Conservation (phyloP, 1,140 invertebrate genomes). For the Dendroctonus valens region DNA sequence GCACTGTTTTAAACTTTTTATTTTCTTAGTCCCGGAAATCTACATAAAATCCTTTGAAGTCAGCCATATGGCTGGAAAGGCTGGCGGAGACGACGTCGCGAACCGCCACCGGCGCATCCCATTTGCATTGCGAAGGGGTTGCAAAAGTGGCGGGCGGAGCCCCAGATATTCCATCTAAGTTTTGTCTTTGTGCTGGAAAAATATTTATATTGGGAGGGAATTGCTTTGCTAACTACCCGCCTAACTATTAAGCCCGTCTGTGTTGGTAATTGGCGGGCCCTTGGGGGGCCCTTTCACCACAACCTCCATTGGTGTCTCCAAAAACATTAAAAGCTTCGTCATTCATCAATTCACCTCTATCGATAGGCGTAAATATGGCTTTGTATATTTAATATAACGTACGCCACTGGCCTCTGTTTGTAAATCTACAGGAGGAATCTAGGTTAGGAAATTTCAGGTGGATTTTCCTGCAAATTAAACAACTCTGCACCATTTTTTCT, state of each 20-base stretch:
- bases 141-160: slow-evolving; percentile 39
- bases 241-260: background rate
- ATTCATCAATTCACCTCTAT: too few species aligned
- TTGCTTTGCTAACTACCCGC: slow-evolving; percentile 24
- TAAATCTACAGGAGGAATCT: too few species aligned
- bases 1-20: slow-evolving; percentile 47
- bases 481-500: too few species aligned
- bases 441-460: too few species aligned
- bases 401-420: too few species aligned
- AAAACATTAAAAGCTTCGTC: too few species aligned
- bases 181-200: slow-evolving; percentile 48
- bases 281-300: too few species aligned
- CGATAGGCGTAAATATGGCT: too few species aligned
- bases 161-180: slow-evolving; percentile 45
- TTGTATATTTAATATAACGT: too few species aligned
- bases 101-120: slow-evolving; percentile 35
- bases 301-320: too few species aligned
- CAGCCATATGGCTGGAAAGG: slow-evolving; percentile 41
- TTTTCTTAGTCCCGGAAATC: slow-evolving; percentile 44
- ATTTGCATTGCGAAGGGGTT: slow-evolving; percentile 47
- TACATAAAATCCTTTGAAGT: slow-evolving; percentile 48
- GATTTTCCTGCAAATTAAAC: too few species aligned
- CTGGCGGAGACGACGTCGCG: slow-evolving; percentile 28
- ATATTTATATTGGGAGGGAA: slow-evolving; percentile 44
- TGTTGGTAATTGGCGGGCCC: too few species aligned